Evolutionary conservation across 1,140 invertebrate genomes (phyloP), one percentile per base, ranked within the genome.

Genomic region (Saxidomus purpurata): DNA sequence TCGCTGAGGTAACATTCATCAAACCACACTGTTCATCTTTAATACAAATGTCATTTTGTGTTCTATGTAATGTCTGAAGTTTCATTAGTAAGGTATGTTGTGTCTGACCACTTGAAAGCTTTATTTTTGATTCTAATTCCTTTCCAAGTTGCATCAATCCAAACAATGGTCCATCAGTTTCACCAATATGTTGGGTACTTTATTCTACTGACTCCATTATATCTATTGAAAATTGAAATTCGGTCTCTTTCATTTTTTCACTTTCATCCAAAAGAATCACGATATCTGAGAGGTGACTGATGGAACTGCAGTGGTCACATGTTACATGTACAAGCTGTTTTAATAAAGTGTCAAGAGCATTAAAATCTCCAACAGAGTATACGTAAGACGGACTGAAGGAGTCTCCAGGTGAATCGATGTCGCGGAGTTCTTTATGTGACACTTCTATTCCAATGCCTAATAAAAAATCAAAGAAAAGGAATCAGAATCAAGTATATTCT

Each of bases 351-450:
- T 69, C n/a, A n/a, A n/a, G n/a, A n/a, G n/a, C n/a, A n/a, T n/a
- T n/a, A n/a, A n/a, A n/a, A n/a, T n/a, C n/a, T 34, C 0, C 28
- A 69, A 69, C 28, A 69, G 11, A 77, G 74, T 77, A 40, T 77
- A 47, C 3, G 25, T 61, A 61, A n/a, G 59, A 61, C 4, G 59
- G 25, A 61, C 19, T 28, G 19, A n/a, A n/a, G n/a, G 59, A 11
- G 22, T 61, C 59, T 61, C 59, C 22, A 11, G 59, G 59, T 11
- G 59, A 61, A 61, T 4, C 25, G 8, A 61, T 61, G 19, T 61
- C 59, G 19, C n/a, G n/a, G n/a, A n/a, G n/a, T n/a, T n/a, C n/a
- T n/a, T n/a, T n/a, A n/a, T n/a, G n/a, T n/a, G n/a, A n/a, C n/a
- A n/a, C n/a, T n/a, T n/a, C n/a, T n/a, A n/a, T n/a, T n/a, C n/a